Percentiles rank a stretch among this genome's conserved stretches.
These are phyloP conservation scores for Chascanopsetta lugubris DNA, from an alignment of 2,113 vertebrate genomes.

Conservation along the genomic window DNA sequence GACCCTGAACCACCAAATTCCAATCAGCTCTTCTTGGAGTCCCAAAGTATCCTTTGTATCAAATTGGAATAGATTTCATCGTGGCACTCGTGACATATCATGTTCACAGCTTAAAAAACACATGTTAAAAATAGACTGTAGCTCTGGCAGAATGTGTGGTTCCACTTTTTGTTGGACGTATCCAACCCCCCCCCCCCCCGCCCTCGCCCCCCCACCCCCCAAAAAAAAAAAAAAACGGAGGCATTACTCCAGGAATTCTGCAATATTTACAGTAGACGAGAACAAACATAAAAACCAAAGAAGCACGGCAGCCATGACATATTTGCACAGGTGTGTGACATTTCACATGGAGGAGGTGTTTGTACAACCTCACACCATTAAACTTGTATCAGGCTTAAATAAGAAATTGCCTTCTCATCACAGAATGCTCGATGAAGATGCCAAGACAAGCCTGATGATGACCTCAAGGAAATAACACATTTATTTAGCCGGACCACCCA, in stretches of 20 bases:
- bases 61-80: too few relatives aligned
- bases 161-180: slow-evolving; percentile 25
- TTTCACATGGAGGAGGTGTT: slow-evolving; percentile 48
- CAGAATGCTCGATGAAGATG: slow-evolving; percentile 23
- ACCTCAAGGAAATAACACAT: slow-evolving; percentile 26
- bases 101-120: neutral
- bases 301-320: slow-evolving; percentile 21
- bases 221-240: slow-evolving; percentile 21
- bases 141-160: too few relatives aligned
- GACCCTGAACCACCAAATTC: too few relatives aligned
- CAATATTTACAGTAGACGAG: slow-evolving; percentile 5
- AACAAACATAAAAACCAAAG: slow-evolving; percentile 40
- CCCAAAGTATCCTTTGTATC: too few relatives aligned
- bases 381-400: slow-evolving; percentile 33
- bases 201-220: too few relatives aligned
- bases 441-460: slow-evolving; percentile 18
- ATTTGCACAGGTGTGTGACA: slow-evolving; percentile 62
- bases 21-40: too few relatives aligned
- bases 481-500: slow-evolving; percentile 58
- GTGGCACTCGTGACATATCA: too few relatives aligned
- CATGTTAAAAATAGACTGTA: neutral
- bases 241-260: slow-evolving; percentile 51
- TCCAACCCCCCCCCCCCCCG: too few relatives aligned
- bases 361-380: slow-evolving; percentile 31
- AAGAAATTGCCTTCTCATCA: slow-evolving; percentile 6